Conservation (phyloP, 37 sponge, comb jelly and placozoan species). For the Chondrosia reniformis region DNA sequence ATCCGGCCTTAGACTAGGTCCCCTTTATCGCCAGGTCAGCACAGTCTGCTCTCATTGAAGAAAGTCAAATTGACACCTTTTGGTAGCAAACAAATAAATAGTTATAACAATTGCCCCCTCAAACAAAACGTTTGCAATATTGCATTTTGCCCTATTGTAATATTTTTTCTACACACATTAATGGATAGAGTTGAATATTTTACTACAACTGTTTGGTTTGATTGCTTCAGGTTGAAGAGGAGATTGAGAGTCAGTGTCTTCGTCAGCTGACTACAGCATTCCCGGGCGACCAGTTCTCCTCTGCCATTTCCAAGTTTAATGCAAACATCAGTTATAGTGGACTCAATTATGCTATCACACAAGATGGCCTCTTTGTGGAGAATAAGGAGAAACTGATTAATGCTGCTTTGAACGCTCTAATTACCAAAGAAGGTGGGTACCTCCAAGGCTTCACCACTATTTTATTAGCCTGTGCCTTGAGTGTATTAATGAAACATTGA, state of each 20-base stretch:
- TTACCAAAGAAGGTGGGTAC: constrained; percentile 65
- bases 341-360: constrained; percentile 93
- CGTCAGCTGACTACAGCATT: constrained; percentile 56
- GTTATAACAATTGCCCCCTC: background rate
- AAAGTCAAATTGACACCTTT: background rate
- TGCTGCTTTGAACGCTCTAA: constrained; percentile 67
- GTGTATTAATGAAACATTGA: no score
- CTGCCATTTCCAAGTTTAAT: constrained; percentile 90
- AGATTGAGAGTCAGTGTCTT: constrained; percentile 93
- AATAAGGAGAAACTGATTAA: constrained; percentile 98
- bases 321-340: constrained; percentile 95
- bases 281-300: constrained; percentile 41
- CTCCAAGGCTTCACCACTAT: no score
- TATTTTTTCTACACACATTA: background rate
- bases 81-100: background rate
- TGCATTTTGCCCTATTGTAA: background rate
- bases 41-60: background rate
- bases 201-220: background rate
- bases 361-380: constrained; percentile 95
- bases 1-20: constrained; percentile 83
- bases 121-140: background rate
- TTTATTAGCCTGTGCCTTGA: no score
- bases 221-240: constrained; percentile 83
- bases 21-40: constrained; percentile 41
- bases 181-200: no score